Percentiles rank a stretch among this genome's conserved stretches.
phyloP scores from a whole-genome alignment of 2,888 invertebrate genomes.

The Proisotoma minuta region DNA sequence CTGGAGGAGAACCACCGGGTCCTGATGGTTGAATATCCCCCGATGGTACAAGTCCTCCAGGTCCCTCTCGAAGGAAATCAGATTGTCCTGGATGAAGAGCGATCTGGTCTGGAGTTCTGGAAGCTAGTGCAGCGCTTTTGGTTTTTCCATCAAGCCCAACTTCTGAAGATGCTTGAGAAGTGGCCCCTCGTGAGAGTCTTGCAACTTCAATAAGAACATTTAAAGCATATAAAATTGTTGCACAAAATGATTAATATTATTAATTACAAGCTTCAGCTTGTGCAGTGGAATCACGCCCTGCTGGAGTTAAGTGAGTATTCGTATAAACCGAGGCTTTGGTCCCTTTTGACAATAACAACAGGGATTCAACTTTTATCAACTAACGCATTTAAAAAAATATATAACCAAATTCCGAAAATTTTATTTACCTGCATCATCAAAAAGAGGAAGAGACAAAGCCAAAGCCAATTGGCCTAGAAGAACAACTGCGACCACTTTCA shows the following conservation, averaged over 20 bases:
- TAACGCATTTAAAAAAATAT: too few species aligned
- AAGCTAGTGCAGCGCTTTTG: neutral
- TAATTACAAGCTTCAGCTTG: neutral
- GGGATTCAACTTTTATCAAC: too few species aligned
- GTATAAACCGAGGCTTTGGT: too few species aligned
- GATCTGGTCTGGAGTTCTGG: neutral
- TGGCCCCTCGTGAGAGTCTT: neutral
- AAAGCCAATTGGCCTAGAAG: neutral
- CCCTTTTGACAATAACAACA: too few species aligned
- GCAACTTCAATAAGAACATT: neutral
- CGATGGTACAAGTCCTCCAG: too few species aligned
- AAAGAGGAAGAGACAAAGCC: neutral
- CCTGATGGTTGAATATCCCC: too few species aligned
- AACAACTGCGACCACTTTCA: neutral
- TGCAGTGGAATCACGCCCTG: neutral
- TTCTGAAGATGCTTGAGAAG: neutral
- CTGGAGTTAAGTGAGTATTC: neutral
- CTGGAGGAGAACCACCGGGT: too few species aligned
- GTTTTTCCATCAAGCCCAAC: slow-evolving; percentile 1
- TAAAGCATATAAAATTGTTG: neutral
- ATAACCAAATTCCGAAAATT: too few species aligned
- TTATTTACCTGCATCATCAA: neutral
- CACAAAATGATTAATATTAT: neutral
- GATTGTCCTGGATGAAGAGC: too few species aligned
- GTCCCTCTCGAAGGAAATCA: too few species aligned